Conservation (phyloP, 2,113 vertebrate genomes). For the Ancistrus triradiatus region DNA sequence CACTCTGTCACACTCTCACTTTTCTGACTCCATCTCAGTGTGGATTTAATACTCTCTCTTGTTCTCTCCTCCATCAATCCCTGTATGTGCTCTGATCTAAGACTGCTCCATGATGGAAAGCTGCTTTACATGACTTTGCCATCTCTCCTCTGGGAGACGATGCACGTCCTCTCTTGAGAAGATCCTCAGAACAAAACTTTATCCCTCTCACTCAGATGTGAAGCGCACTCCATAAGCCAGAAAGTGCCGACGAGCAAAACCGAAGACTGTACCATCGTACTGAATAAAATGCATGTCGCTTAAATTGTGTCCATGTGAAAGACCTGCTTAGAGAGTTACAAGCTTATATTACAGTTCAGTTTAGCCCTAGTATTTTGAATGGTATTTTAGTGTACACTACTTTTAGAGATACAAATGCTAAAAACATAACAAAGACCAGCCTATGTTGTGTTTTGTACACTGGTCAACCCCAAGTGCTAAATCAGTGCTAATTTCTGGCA, state of each 20-base stretch:
- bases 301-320: too few relatives aligned
- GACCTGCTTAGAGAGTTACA: not conserved
- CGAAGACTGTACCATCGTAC: not conserved
- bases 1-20: too few relatives aligned
- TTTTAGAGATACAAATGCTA: not conserved
- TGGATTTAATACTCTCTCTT: constrained; percentile 49
- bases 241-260: constrained; percentile 25
- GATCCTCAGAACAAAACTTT: constrained; percentile 53
- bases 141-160: constrained; percentile 54
- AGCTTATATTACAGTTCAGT: not conserved
- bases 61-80: constrained; percentile 54
- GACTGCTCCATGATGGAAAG: constrained; percentile 57
- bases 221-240: constrained; percentile 8
- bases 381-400: not conserved
- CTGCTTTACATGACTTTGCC: constrained; percentile 63
- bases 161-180: constrained; percentile 2
- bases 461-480: too few relatives aligned
- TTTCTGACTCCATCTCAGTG: too few relatives aligned
- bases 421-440: too few relatives aligned
- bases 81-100: constrained; percentile 48
- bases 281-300: not conserved
- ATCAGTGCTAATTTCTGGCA: too few relatives aligned
- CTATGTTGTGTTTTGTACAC: too few relatives aligned
- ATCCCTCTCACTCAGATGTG: constrained; percentile 57
- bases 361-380: not conserved